Evolutionary conservation across 1,140 invertebrate species (phyloP).

Genomic region (Glossosoma conforme): DNA sequence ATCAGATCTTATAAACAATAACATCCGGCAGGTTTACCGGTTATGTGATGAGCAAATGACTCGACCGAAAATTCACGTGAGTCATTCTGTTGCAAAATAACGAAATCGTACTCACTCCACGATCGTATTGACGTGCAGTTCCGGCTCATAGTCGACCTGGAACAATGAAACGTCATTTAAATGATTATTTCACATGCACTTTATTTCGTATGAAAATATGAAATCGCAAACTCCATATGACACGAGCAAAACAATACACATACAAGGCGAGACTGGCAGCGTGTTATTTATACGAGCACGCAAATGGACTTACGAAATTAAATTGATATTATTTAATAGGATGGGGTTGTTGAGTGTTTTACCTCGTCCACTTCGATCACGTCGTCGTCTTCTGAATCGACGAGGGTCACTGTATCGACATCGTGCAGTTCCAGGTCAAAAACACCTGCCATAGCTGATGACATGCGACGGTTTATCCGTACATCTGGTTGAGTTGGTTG

Average conservation of each 20-base stretch:
- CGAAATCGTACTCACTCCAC: slow-evolving; percentile 81
- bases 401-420: slow-evolving; percentile 58
- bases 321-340: too few species aligned
- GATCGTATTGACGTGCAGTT: slow-evolving; percentile 68
- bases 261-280: slow-evolving; percentile 22
- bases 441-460: slow-evolving; percentile 65
- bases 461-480: slow-evolving; percentile 17
- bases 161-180: slow-evolving; percentile 39
- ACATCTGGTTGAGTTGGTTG: slow-evolving; percentile 14
- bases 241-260: slow-evolving; percentile 24
- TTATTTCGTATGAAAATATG: slow-evolving; percentile 13
- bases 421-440: slow-evolving; percentile 86
- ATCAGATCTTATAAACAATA: too few species aligned
- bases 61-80: too few species aligned
- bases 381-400: slow-evolving; percentile 76
- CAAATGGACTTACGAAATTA: slow-evolving; percentile 2
- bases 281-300: neutral
- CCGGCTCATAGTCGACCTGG: slow-evolving; percentile 72
- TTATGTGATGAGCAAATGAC: too few species aligned
- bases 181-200: slow-evolving; percentile 1
- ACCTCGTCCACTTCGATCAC: slow-evolving; percentile 79
- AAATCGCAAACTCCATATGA: slow-evolving; percentile 19
- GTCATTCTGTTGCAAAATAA: too few species aligned
- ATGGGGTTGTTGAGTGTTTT: too few species aligned
- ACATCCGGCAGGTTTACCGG: too few species aligned